Evolutionary conservation across 1,140 invertebrate genomes (phyloP), one percentile per base, ranked within the genome.

Genomic region (Drosophila virilis): DNA sequence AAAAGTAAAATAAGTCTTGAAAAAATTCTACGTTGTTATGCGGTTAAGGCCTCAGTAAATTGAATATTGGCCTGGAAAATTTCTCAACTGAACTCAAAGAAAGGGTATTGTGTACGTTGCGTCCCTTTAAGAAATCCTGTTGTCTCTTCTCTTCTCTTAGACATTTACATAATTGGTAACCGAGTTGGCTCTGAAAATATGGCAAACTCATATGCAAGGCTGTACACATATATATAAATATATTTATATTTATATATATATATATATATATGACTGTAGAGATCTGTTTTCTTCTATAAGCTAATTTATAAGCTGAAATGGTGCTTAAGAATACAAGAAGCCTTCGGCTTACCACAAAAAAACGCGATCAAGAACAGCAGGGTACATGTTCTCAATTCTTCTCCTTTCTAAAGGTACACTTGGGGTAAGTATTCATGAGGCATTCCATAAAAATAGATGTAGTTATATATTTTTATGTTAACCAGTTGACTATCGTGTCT

Each of bases 111-210:
- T 17, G 7, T 1, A 46, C n/a, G 1, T 33, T 33, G 12, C 40
- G 10, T 3, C 6, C 12, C 28, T 15, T 7, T 10, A 10, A 9
- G 8, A 22, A 55, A 38, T 13, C 1, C n/a, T 35, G 40, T 50
- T 58, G 15, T 22, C 57, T 58, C 15, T 48, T 40, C 9, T n/a
- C 2, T 46, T 40, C 22, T 9, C 13, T 69, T 7, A 17, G 13
- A 66, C 52, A 77, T 88, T 89, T 75, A 64, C 77, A 88, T 84
- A 82, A 78, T 79, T 86, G 72, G 46, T 45, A 61, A 59, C 40
- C n/a, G 13, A 79, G 77, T 73, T 59, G 59, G 74, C 74, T 42
- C 51, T 77, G 78, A 70, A 74, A 46, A 65, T 35, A 8, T 32
- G 45, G 5, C 28, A 43, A 52, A 54, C 10, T 28, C 22, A 28